phyloP scores from a whole-genome alignment of 2,888 invertebrate species.

The Drosophila anomalata region DNA sequence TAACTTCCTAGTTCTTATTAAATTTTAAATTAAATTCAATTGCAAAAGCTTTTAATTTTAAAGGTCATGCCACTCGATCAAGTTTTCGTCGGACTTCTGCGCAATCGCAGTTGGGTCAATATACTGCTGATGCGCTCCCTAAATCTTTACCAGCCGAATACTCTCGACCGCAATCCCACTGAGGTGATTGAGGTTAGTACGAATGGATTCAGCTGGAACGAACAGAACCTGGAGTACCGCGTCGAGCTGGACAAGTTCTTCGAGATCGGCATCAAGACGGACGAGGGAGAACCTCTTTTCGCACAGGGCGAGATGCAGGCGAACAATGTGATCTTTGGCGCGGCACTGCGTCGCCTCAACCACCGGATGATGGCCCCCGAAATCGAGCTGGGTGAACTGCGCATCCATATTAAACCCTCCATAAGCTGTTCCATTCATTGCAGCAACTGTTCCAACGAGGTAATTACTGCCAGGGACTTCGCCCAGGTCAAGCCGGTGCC shows the following conservation, averaged over 20 bases:
- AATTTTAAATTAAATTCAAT: no score
- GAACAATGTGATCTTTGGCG: conserved; percentile 17
- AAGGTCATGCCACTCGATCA: conserved; percentile 50
- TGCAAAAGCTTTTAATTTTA: background rate
- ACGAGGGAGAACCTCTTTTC: background rate
- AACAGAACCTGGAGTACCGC: conserved; percentile 28
- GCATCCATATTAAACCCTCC: conserved; percentile 1
- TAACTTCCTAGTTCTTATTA: background rate
- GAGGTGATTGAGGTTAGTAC: conserved; percentile 23
- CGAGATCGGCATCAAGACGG: background rate
- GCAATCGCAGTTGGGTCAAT: conserved; percentile 35
- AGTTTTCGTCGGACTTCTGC: conserved; percentile 38
- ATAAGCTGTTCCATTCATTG: conserved; percentile 34
- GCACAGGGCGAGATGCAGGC: background rate
- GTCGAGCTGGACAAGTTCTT: conserved; percentile 33
- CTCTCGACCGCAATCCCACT: no score
- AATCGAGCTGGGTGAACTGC: conserved; percentile 10
- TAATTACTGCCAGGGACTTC: conserved; percentile 24
- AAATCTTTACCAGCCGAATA: conserved; percentile 5
- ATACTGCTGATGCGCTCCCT: conserved; percentile 45
- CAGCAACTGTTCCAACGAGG: conserved; percentile 35
- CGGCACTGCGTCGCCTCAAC: conserved; percentile 11
- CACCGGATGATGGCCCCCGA: conserved; percentile 16
- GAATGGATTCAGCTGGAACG: conserved; percentile 40
- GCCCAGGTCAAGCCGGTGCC: conserved; percentile 33